Conservation (phyloP, 1,140 invertebrate species). For the Galleria mellonella region DNA sequence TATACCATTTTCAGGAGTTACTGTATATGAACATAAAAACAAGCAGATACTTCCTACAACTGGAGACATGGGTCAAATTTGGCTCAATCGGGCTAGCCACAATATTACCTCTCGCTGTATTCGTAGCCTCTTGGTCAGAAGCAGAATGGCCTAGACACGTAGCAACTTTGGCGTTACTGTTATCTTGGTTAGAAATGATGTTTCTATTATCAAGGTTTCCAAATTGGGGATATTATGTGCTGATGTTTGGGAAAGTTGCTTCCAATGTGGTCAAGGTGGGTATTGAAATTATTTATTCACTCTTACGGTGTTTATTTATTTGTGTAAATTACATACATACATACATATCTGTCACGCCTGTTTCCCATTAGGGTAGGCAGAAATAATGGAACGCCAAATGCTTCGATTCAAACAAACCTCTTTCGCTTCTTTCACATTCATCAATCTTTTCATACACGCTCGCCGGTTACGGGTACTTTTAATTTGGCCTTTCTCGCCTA, state of each 20-base stretch:
- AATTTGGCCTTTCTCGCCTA: no score
- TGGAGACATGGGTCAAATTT: slow-evolving; percentile 71
- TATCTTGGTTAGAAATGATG: slow-evolving; percentile 75
- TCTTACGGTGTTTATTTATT: no score
- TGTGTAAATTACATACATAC: no score
- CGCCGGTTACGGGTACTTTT: no score
- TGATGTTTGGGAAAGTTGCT: slow-evolving; percentile 74
- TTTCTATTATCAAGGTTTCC: slow-evolving; percentile 73
- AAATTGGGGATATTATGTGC: slow-evolving; percentile 71
- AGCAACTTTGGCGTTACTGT: slow-evolving; percentile 66
- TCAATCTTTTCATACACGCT: no score
- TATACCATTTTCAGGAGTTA: slow-evolving; percentile 48
- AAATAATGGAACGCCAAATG: no score
- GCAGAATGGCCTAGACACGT: slow-evolving; percentile 69
- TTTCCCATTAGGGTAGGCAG: no score
- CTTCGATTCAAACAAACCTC: no score
- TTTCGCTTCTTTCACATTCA: no score
- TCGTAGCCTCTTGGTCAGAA: slow-evolving; percentile 18
- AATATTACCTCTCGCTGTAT: slow-evolving; percentile 30
- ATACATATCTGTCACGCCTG: no score
- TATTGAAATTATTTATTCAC: no score
- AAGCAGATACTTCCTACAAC: slow-evolving; percentile 56
- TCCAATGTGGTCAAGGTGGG: slow-evolving; percentile 67
- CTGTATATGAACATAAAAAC: slow-evolving; percentile 60
- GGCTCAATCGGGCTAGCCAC: slow-evolving; percentile 42